Percentiles rank a stretch among this genome's conserved stretches.
Conservation (phyloP, 2,888 invertebrate species). For the Phaonia tiefii region DNA sequence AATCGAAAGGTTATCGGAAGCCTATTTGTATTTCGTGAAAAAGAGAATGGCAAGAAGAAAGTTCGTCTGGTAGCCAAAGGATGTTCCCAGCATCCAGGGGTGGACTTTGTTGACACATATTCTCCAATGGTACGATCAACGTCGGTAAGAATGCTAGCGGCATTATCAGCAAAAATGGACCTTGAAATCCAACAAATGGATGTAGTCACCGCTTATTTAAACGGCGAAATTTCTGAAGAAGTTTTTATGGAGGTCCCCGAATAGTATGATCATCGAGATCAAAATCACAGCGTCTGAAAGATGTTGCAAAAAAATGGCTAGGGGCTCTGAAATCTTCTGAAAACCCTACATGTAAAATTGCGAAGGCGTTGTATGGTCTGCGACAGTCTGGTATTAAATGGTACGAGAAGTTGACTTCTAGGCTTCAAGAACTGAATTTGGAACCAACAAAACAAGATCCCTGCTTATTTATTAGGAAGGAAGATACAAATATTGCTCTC, state of each 20-base stretch:
- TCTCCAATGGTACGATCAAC: constrained; percentile 49
- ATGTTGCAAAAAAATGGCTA: too few relatives aligned
- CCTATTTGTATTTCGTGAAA: constrained; percentile 50
- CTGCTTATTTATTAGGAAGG: constrained; percentile 38
- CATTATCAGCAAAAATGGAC: constrained; percentile 35
- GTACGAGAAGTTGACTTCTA: constrained; percentile 46
- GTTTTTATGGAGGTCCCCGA: constrained; percentile 52
- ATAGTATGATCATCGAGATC: constrained; percentile 39
- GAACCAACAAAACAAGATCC: constrained; percentile 50
- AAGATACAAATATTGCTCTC: constrained; percentile 30
- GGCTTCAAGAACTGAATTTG: constrained; percentile 34
- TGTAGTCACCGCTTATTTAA: constrained; percentile 51
- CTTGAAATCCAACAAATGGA: constrained; percentile 47
- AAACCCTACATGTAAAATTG: constrained; percentile 50
- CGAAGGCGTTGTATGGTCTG: constrained; percentile 56
- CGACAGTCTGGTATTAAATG: constrained; percentile 57
- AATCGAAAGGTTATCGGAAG: constrained; percentile 58
- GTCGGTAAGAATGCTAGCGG: constrained; percentile 48
- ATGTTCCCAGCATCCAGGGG: constrained; percentile 49
- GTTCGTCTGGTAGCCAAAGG: constrained; percentile 52
- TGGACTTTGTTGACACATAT: constrained; percentile 45
- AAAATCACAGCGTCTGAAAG: constrained; percentile 17
- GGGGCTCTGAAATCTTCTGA: too few relatives aligned
- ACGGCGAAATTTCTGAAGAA: constrained; percentile 49
- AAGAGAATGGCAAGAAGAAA: constrained; percentile 38